phyloP scores from a whole-genome alignment of 2,888 invertebrate species.

The Callimorpha dominula region DNA sequence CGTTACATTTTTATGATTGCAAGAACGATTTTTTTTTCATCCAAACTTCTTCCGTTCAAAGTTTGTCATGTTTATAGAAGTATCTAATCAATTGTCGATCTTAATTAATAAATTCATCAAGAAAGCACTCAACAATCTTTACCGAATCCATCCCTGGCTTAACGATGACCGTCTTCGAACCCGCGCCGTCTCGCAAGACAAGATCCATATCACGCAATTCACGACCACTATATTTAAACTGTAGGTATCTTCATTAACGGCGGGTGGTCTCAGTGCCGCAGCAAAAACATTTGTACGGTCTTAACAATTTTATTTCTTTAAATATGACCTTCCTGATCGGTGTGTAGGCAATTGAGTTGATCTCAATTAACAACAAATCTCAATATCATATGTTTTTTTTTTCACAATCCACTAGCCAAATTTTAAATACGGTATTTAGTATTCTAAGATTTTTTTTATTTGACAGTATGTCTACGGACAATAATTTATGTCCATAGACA shows the following conservation, averaged over 20 bases:
- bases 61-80: neutral
- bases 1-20: neutral
- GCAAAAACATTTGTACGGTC: conserved; percentile 8
- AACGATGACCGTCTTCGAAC: conserved; percentile 59
- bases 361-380: too few species aligned
- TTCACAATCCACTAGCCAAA: neutral
- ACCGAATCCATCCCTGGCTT: conserved; percentile 37
- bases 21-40: neutral
- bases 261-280: conserved; percentile 36
- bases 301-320: neutral
- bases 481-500: neutral
- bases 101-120: neutral
- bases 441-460: neutral
- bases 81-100: neutral
- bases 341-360: neutral
- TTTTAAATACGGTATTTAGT: neutral
- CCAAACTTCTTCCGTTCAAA: neutral
- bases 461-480: neutral
- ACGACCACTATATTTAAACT: conserved; percentile 49
- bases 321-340: neutral
- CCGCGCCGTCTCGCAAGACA: conserved; percentile 51
- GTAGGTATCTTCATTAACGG: conserved; percentile 44
- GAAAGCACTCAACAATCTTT: neutral
- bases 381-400: neutral
- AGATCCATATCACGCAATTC: conserved; percentile 47